Conservation (phyloP, 2,113 vertebrate genomes). For the Fregetta grallaria region DNA sequence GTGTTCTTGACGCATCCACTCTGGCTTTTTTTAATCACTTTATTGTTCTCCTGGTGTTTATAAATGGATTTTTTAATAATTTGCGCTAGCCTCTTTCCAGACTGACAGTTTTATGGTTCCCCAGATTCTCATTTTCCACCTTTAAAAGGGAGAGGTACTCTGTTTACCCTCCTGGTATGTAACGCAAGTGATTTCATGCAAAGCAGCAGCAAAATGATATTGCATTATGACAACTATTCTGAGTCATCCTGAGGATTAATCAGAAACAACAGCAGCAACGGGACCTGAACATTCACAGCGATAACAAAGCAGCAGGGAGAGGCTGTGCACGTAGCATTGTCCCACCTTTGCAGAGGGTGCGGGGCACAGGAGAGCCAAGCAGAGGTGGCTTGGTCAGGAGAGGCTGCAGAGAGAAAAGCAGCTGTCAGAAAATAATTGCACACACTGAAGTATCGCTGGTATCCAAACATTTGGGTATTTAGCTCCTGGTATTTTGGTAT, state of each 20-base stretch:
- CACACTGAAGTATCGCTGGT: not conserved
- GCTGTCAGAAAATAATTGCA: not conserved
- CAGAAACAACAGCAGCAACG: not conserved
- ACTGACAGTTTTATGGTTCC: not conserved
- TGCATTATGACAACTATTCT: not conserved
- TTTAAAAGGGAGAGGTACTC: not conserved
- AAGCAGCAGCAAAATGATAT: not conserved
- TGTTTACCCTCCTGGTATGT: not conserved
- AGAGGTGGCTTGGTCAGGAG: not conserved
- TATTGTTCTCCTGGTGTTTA: constrained; percentile 5
- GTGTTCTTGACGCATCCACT: not conserved
- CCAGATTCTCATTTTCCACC: constrained; percentile 6
- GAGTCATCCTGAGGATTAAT: not conserved
- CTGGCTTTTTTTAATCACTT: not conserved
- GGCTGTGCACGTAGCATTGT: not conserved
- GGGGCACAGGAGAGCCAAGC: not conserved
- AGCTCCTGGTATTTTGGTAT: not conserved
- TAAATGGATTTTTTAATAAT: constrained; percentile 47
- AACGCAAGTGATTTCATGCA: not conserved
- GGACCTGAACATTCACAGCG: not conserved
- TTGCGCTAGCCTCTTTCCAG: not conserved
- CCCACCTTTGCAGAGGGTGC: not conserved
- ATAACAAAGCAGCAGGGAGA: not conserved
- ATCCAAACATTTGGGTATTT: not conserved
- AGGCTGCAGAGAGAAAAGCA: not conserved